A percentile compares a stretch with the other conserved stretches of the same genome.
Conservation (phyloP, 2,888 invertebrate genomes). For the Ligdia adustata region DNA sequence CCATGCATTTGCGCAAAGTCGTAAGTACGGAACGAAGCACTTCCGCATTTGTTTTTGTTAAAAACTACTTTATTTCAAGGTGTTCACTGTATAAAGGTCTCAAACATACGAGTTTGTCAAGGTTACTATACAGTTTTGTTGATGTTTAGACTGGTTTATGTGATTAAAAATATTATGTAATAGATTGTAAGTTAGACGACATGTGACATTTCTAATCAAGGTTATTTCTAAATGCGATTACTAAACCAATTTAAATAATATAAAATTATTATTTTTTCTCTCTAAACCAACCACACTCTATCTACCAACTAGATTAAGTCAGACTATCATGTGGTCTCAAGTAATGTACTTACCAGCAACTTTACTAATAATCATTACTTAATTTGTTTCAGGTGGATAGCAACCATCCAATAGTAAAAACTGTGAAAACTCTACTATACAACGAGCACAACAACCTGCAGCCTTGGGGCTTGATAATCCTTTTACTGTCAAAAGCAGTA, state of each 20-base stretch:
- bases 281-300: background rate
- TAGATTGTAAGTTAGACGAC: constrained; percentile 20
- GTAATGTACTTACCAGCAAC: no score
- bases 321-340: no score
- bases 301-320: no score
- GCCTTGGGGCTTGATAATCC: constrained; percentile 92
- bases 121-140: background rate
- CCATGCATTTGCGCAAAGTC: constrained; percentile 79
- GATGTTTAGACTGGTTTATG: background rate
- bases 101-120: background rate
- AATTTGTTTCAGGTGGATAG: constrained; percentile 86
- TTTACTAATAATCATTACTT: constrained; percentile 9
- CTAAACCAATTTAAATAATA: background rate
- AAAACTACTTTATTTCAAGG: background rate
- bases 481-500: constrained; percentile 90
- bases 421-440: constrained; percentile 91
- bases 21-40: constrained; percentile 55
- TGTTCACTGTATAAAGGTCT: constrained; percentile 1
- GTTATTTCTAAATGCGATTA: constrained; percentile 46
- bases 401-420: constrained; percentile 93
- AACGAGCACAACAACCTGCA: constrained; percentile 93
- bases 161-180: constrained; percentile 47
- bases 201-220: constrained; percentile 41
- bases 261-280: constrained; percentile 27
- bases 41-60: constrained; percentile 19